Evolutionary conservation across 2,113 vertebrate species (phyloP).

Genomic region (Myiozetetes cayanensis): DNA sequence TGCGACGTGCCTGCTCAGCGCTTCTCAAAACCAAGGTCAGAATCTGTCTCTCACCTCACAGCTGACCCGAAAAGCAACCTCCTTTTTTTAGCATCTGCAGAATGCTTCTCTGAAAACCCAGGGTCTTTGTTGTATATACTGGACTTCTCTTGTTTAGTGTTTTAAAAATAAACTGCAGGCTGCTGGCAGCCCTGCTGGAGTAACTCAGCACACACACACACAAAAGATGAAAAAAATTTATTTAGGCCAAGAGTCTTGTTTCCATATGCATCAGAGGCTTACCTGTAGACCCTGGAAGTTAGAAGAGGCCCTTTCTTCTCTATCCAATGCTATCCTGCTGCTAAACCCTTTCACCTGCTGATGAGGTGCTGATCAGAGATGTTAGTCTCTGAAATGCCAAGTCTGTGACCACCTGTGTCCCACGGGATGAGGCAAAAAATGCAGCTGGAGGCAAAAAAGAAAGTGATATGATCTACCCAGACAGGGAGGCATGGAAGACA

Average conservation of each 20-base stretch:
- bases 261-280: neutral
- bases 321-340: neutral
- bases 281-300: neutral
- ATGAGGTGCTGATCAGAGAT: neutral
- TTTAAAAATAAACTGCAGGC: slow-evolving; percentile 45
- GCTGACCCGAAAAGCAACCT: neutral
- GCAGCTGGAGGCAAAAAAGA: neutral
- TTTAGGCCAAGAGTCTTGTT: neutral
- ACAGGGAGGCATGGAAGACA: rapidly evolving
- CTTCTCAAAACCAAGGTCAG: slow-evolving; percentile 6
- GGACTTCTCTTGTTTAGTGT: slow-evolving; percentile 20
- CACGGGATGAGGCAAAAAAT: neutral
- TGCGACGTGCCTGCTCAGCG: neutral
- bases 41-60: neutral
- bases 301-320: neutral
- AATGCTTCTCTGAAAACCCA: neutral
- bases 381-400: neutral
- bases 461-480: neutral
- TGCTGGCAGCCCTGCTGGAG: slow-evolving; percentile 23
- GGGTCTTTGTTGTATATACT: neutral
- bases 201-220: neutral
- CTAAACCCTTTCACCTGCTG: neutral
- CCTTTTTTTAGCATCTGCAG: slow-evolving; percentile 36
- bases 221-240: neutral
- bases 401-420: neutral